Conservation (phyloP, 2,113 vertebrate genomes). For the Gobius niger region DNA sequence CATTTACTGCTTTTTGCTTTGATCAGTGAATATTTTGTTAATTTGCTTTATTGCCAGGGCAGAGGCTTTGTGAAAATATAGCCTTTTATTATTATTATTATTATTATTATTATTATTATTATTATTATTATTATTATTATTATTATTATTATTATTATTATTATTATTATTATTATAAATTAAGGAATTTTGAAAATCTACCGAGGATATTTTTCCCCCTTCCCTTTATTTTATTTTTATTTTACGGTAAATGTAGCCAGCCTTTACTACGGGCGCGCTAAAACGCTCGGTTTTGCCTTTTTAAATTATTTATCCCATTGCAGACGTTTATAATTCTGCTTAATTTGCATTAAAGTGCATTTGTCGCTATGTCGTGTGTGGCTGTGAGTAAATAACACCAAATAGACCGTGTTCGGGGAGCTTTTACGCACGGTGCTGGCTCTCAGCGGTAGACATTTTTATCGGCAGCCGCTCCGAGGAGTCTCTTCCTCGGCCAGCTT, state of each 20-base stretch:
- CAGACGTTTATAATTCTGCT: background rate
- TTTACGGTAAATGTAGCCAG: background rate
- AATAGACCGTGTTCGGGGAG: background rate
- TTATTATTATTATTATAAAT: background rate
- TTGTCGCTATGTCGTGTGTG: background rate
- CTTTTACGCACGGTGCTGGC: background rate
- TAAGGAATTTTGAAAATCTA: background rate
- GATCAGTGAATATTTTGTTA: conserved; percentile 38
- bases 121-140: conserved; percentile 11
- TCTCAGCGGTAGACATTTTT: conserved; percentile 20
- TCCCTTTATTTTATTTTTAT: background rate
- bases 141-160: background rate
- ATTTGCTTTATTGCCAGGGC: conserved; percentile 35
- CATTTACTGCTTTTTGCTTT: conserved; percentile 11
- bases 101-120: conserved; percentile 5
- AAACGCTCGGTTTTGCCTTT: background rate
- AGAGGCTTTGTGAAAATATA: conserved; percentile 9
- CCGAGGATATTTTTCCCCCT: no score
- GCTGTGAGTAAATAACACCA: background rate
- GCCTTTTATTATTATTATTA: background rate
- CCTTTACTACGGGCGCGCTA: background rate
- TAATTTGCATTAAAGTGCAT: background rate
- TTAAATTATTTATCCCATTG: background rate
- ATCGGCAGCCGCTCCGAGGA: conserved; percentile 35
- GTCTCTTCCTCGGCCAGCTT: conserved; percentile 58